Conservation (phyloP, 2,113 vertebrate species). For the Misgurnus anguillicaudatus region DNA sequence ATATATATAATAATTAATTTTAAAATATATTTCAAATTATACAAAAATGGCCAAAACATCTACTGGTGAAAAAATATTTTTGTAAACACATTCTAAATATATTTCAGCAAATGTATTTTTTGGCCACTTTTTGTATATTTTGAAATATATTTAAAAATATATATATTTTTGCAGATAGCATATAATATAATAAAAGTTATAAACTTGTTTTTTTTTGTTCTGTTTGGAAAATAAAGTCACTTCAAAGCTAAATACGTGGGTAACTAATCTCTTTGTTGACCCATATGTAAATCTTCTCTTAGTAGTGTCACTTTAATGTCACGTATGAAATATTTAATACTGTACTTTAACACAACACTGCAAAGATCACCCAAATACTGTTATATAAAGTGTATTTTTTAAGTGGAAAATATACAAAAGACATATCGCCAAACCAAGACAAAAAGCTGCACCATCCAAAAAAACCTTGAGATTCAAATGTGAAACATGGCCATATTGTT, state of each 20-base stretch:
- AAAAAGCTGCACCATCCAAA: too few species aligned
- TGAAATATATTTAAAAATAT: too few species aligned
- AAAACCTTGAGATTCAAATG: not conserved
- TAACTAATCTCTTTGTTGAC: not conserved
- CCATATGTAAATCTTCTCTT: not conserved
- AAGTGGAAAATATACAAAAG: not conserved
- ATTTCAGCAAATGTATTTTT: too few species aligned
- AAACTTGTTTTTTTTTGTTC: not conserved
- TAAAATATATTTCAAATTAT: too few species aligned
- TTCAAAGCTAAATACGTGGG: not conserved
- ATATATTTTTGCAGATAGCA: too few species aligned
- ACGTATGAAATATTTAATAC: slow-evolving; percentile 49
- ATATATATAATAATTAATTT: too few species aligned
- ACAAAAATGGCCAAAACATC: too few species aligned
- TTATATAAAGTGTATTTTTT: not conserved
- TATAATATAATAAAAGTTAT: not conserved
- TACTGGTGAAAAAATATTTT: too few species aligned
- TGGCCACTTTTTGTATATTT: too few species aligned
- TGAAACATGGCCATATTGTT: not conserved
- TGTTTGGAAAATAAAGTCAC: not conserved
- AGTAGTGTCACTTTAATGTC: slow-evolving; percentile 51
- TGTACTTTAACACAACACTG: slow-evolving; percentile 1
- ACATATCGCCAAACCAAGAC: not conserved
- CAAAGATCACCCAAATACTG: slow-evolving; percentile 37
- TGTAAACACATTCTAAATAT: too few species aligned